phyloP scores from a whole-genome alignment of 1,140 invertebrate species.

The Thereuonema tuberculata region DNA sequence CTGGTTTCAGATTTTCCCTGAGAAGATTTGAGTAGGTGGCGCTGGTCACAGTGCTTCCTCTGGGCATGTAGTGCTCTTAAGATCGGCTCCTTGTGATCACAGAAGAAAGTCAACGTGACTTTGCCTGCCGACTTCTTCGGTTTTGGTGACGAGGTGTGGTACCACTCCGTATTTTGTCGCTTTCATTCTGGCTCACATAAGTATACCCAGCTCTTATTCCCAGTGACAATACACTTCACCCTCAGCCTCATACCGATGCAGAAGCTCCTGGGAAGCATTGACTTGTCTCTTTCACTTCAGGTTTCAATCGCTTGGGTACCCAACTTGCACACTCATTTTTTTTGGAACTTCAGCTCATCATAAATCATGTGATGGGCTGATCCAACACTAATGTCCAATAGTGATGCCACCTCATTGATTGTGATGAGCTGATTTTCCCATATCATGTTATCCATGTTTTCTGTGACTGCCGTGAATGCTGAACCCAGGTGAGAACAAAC shows the following conservation, averaged over 20 bases:
- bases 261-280: background rate
- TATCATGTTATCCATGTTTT: background rate
- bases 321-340: background rate
- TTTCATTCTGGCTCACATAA: too few species aligned
- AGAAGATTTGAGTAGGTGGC: too few species aligned
- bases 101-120: too few species aligned
- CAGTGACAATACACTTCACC: background rate
- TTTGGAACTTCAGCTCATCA: constrained; percentile 2
- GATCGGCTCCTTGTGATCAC: too few species aligned
- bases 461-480: background rate
- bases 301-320: constrained; percentile 2
- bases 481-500: background rate
- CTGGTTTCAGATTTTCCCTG: too few species aligned
- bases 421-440: background rate
- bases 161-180: too few species aligned
- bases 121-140: too few species aligned
- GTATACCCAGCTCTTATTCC: background rate
- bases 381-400: constrained; percentile 3
- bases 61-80: too few species aligned
- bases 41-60: too few species aligned
- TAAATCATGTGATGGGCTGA: constrained; percentile 6
- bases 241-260: background rate
- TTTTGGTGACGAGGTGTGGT: too few species aligned
- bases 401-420: background rate
- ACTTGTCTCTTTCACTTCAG: background rate